A percentile compares a stretch with the other conserved stretches of the same genome.
Conservation (phyloP, 2,797 vertebrate species). For the Phyllotis vaccarum region DNA sequence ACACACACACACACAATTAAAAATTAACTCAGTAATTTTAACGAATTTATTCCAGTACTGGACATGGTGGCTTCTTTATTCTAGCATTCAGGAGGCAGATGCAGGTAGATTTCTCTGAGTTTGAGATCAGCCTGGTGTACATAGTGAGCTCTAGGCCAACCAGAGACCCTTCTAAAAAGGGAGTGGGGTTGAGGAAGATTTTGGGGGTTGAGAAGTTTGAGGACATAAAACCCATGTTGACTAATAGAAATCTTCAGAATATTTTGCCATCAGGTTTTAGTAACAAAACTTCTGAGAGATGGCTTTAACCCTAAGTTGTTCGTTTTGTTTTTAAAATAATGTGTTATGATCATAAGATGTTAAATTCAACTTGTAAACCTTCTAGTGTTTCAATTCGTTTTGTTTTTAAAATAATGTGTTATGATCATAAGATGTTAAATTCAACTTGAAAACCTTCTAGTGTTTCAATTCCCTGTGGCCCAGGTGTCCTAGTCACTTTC, state of each 20-base stretch:
- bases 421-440: not conserved
- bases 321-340: not conserved
- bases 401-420: not conserved
- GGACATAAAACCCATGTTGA: not conserved
- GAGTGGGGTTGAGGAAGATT: not conserved
- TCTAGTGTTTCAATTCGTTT: not conserved
- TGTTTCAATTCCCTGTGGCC: not conserved
- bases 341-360: not conserved
- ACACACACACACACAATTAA: not conserved
- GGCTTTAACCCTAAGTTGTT: not conserved
- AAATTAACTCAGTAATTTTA: not conserved
- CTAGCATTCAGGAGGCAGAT: too few species aligned
- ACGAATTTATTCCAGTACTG: not conserved
- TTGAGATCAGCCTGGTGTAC: not conserved
- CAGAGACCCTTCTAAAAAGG: not conserved
- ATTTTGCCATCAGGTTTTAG: not conserved
- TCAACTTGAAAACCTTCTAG: slow-evolving; percentile 12
- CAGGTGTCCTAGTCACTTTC: not conserved
- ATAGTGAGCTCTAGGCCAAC: not conserved
- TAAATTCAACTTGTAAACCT: slow-evolving; percentile 23
- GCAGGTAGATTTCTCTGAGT: not conserved
- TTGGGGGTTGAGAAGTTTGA: not conserved
- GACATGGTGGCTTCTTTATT: not conserved
- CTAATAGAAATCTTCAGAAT: not conserved
- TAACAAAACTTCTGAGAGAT: not conserved